Percentiles rank a stretch among this genome's conserved stretches.
phyloP scores from a whole-genome alignment of 2,888 invertebrate species.

The Apamea epomidion region DNA sequence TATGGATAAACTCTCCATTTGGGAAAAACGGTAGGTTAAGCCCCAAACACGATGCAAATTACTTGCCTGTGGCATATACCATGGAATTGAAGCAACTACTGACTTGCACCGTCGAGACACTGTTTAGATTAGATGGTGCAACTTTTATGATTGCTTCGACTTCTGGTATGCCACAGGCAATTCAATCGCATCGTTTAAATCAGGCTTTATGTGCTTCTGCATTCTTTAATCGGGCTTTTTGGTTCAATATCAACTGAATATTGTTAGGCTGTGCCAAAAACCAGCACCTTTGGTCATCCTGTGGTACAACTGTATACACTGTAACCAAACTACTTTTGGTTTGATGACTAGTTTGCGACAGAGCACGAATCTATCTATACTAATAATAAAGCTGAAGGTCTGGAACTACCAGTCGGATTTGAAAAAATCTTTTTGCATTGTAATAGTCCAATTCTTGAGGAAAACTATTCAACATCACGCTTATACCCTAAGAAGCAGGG shows the following conservation, averaged over 20 bases:
- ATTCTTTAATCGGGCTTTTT: neutral
- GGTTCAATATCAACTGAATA: neutral
- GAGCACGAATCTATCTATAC: no score
- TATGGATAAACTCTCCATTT: neutral
- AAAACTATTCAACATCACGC: neutral
- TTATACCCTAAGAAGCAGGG: neutral
- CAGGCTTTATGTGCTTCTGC: neutral
- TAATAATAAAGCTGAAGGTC: no score
- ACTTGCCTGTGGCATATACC: neutral
- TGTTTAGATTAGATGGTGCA: neutral
- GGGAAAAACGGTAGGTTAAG: neutral
- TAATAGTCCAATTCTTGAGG: no score
- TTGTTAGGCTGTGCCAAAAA: no score
- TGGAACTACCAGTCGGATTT: no score
- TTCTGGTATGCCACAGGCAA: neutral
- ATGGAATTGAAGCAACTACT: neutral
- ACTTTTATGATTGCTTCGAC: neutral
- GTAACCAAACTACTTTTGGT: neutral
- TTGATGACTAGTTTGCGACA: neutral
- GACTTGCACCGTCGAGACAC: neutral
- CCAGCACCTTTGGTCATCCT: neutral
- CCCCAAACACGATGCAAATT: neutral
- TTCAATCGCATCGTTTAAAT: neutral
- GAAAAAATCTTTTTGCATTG: no score
- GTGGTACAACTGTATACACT: neutral